These are phyloP conservation scores for Neodiprion pinetum DNA, from an alignment of 1,140 invertebrate genomes.

Conservation along the genomic window DNA sequence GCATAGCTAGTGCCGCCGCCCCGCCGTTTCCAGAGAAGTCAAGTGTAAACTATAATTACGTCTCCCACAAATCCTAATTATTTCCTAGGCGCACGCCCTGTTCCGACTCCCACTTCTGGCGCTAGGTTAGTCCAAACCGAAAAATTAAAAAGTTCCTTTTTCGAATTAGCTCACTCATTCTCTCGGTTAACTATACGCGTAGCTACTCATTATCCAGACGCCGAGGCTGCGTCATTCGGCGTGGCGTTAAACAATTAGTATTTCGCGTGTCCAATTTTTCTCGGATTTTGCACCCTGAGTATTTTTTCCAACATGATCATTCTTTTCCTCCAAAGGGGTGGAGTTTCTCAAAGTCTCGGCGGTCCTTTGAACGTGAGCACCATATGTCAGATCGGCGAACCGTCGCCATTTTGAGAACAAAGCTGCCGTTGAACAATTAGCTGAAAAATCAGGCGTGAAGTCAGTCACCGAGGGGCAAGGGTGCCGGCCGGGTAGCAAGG, in stretches of 20 bases:
- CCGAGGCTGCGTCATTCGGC: constrained; percentile 7
- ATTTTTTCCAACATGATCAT: not conserved
- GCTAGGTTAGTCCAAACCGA: constrained; percentile 15
- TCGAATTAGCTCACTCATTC: constrained; percentile 44
- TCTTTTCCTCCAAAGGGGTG: constrained; percentile 31
- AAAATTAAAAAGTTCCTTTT: constrained; percentile 21
- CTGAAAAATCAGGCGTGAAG: constrained; percentile 41
- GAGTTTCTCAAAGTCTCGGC: constrained; percentile 27
- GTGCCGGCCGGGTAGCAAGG: constrained; percentile 33
- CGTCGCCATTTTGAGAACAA: not conserved
- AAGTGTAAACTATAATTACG: constrained; percentile 38
- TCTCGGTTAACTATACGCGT: constrained; percentile 12
- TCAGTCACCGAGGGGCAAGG: constrained; percentile 17
- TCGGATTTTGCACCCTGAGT: not conserved
- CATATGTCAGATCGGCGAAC: constrained; percentile 31
- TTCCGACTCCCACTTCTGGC: constrained; percentile 13
- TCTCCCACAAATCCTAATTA: constrained; percentile 41
- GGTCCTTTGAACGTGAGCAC: constrained; percentile 14
- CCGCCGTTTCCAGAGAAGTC: not conserved
- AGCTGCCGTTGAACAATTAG: constrained; percentile 41
- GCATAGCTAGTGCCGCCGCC: too few species aligned
- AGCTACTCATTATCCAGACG: constrained; percentile 41
- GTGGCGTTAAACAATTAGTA: not conserved
- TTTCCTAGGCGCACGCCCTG: constrained; percentile 28
- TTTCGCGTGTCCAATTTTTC: constrained; percentile 33